A percentile compares a stretch with the other conserved stretches of the same genome.
phyloP scores from a whole-genome alignment of 1,140 invertebrate genomes.

The Cydia fagiglandana region DNA sequence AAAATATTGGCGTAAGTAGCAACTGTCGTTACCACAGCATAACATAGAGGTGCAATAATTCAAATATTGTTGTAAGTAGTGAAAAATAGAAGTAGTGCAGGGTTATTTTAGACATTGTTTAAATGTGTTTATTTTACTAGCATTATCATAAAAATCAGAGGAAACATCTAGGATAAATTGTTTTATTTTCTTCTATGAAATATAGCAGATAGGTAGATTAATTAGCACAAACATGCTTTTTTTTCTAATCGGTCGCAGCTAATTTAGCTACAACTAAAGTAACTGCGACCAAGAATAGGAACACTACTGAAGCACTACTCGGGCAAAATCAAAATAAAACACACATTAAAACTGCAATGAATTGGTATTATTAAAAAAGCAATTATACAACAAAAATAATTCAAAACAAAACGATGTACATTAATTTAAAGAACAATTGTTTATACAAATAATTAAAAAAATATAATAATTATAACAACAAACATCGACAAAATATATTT shows the following conservation, averaged over 20 bases:
- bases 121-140: no score
- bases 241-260: constrained; percentile 45
- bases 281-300: constrained; percentile 47
- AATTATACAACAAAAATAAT: constrained; percentile 85
- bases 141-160: no score
- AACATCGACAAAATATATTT: constrained; percentile 80
- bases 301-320: constrained; percentile 62
- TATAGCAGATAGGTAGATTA: constrained; percentile 41
- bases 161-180: not conserved
- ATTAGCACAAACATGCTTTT: constrained; percentile 67
- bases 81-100: no score
- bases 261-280: constrained; percentile 54
- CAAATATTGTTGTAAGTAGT: no score
- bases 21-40: no score
- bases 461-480: constrained; percentile 84
- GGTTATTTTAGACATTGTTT: no score
- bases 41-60: no score
- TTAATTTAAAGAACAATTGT: constrained; percentile 85
- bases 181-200: not conserved
- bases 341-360: constrained; percentile 84
- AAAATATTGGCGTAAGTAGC: not conserved
- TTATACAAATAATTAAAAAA: constrained; percentile 83
- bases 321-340: constrained; percentile 80
- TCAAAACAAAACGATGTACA: constrained; percentile 85
- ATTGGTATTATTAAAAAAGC: constrained; percentile 86